These are phyloP conservation scores for Xenopus laevis DNA, from an alignment of 2,113 vertebrate species.

Conservation along the genomic window DNA sequence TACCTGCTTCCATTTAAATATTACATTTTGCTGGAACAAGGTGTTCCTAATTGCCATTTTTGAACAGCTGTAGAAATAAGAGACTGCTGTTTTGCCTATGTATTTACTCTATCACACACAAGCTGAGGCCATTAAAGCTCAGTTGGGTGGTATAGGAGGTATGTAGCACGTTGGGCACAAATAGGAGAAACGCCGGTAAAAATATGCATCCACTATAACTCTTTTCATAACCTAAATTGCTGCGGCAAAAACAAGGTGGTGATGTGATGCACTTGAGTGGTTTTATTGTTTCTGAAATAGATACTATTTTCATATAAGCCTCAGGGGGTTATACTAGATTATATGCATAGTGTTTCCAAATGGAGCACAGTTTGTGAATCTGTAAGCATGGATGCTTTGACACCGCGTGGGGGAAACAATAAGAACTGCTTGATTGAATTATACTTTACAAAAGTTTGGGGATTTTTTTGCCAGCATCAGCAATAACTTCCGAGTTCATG, in stretches of 20 bases:
- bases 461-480: not conserved
- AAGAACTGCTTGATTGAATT: conserved; percentile 26
- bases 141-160: conserved; percentile 27
- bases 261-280: conserved; percentile 54
- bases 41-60: conserved; percentile 17
- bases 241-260: conserved; percentile 51
- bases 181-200: conserved; percentile 22
- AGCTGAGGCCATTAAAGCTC: conserved; percentile 33
- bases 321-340: conserved; percentile 60
- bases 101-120: conserved; percentile 14
- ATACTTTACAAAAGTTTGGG: conserved; percentile 2
- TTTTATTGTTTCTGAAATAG: conserved; percentile 61
- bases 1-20: conserved; percentile 14
- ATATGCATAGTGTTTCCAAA: conserved; percentile 42
- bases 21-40: conserved; percentile 32
- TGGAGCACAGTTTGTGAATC: conserved; percentile 24
- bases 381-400: conserved; percentile 47
- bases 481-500: not conserved
- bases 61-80: conserved; percentile 21
- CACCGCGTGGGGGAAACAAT: conserved; percentile 14
- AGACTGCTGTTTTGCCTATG: not conserved
- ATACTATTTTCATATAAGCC: conserved; percentile 56
- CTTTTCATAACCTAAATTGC: conserved; percentile 51
- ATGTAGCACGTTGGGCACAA: conserved; percentile 31
- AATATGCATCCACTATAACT: conserved; percentile 42